These are phyloP conservation scores for Cotesia glomerata DNA, from an alignment of 1,140 invertebrate species.

Conservation along the genomic window DNA sequence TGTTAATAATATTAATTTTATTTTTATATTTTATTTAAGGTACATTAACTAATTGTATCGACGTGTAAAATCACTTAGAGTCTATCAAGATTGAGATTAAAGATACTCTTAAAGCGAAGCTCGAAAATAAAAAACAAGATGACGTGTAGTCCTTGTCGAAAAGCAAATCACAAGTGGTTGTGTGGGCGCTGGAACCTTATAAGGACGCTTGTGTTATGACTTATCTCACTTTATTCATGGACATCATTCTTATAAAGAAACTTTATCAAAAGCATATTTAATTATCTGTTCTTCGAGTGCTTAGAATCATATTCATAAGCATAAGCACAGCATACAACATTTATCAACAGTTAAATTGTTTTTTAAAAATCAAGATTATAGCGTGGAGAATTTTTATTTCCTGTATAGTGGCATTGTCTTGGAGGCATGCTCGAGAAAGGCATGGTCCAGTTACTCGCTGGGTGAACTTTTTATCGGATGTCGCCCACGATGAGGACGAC, in stretches of 20 bases:
- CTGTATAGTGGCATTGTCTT: no score
- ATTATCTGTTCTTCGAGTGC: not conserved
- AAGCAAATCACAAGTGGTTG: slow-evolving; percentile 35
- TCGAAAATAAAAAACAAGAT: slow-evolving; percentile 4
- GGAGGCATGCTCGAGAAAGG: no score
- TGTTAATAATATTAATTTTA: no score
- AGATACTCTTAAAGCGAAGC: not conserved
- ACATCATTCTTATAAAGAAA: slow-evolving; percentile 9
- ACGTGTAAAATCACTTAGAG: not conserved
- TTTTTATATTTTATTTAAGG: no score
- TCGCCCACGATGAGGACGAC: no score
- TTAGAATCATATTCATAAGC: no score
- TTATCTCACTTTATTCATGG: slow-evolving; percentile 30
- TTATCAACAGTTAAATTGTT: no score
- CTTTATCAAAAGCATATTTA: not conserved
- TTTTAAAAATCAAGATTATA: no score
- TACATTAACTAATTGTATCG: not conserved
- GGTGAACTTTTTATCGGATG: no score
- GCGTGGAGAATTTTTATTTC: no score
- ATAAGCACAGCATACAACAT: no score
- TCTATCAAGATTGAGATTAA: not conserved
- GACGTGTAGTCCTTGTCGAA: slow-evolving; percentile 41
- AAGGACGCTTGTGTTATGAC: slow-evolving; percentile 39
- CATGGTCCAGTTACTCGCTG: no score
- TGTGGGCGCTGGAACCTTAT: slow-evolving; percentile 47